Percentiles rank a stretch among this genome's conserved stretches.
Conservation (phyloP, 2,888 invertebrate species). For the Sesamia inferens region DNA sequence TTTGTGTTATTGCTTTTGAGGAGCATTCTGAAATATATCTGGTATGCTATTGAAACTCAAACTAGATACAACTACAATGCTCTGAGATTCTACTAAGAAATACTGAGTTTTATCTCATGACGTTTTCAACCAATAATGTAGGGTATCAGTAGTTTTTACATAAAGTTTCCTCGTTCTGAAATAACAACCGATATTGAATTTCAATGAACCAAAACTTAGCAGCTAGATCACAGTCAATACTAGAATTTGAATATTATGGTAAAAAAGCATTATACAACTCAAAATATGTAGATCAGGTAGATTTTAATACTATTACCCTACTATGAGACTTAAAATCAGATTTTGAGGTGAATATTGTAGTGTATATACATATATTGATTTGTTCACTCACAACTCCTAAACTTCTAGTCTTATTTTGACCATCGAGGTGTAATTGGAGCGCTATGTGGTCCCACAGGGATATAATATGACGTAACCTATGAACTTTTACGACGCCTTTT, state of each 20-base stretch:
- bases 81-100: background rate
- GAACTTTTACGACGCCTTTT: no score
- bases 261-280: background rate
- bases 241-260: background rate
- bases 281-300: background rate
- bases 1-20: constrained; percentile 47
- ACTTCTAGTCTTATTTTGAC: background rate
- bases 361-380: background rate
- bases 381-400: background rate
- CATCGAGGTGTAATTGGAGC: background rate
- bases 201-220: background rate
- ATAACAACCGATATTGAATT: background rate
- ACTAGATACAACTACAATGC: background rate
- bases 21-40: constrained; percentile 17
- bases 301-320: background rate
- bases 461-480: background rate
- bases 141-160: background rate
- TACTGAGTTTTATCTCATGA: background rate
- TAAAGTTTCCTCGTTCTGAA: background rate
- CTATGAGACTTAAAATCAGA: background rate
- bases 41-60: background rate
- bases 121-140: background rate
- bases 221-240: background rate
- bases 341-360: background rate
- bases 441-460: background rate